Base-by-base conservation (phyloP, 2,113 vertebrate genomes). In the Clarias magur region DNA sequence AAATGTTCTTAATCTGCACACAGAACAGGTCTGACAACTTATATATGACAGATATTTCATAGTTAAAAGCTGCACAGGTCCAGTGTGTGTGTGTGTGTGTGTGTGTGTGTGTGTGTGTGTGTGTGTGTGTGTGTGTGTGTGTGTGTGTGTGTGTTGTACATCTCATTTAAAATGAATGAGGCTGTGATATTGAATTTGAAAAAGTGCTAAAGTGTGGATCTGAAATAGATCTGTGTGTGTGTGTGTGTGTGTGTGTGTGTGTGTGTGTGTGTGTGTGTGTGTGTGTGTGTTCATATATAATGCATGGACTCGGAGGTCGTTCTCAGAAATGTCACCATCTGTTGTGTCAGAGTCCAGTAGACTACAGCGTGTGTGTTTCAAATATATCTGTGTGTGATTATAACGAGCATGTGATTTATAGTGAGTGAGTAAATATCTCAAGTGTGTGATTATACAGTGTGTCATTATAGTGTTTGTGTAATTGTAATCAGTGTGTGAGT, bases 111-210 rank as follows among this genome's bases (percentile, higher is more conserved):
- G 78, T 57, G 54, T 59, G 78, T 57, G 53, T 78, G 53, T 78
- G 75, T 78, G 75, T 75, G 72, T 75, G 70, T 42, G 70, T 42
- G 67, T 34, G 67, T 34, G 68, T 19, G 68, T 72, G 68, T 75
- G 72, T 78, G 75, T 54, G 38, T n/a, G 76, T 75, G 72, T 75
- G 42, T 76, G 42, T 76, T 76, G 38, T 80, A 60, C 78, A 80
- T 60, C 79, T 80, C 79, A 80, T 80, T 80, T 80, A 80, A 80
- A 60, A 80, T 80, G 53, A 80, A 80, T 80, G 79, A 80, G 60
- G 56, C 79, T 80, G 79, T 80, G 79, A 80, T 80, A 80, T 80
- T 80, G 79, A 80, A 80, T 80, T 30, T 38, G 30, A 80, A 80
- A 80, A 60, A 80, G 54, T 16, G 54, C 76, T 79, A 56, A 79